phyloP scores from a whole-genome alignment of 1,140 invertebrate species.

The Lanistes nyassanus region DNA sequence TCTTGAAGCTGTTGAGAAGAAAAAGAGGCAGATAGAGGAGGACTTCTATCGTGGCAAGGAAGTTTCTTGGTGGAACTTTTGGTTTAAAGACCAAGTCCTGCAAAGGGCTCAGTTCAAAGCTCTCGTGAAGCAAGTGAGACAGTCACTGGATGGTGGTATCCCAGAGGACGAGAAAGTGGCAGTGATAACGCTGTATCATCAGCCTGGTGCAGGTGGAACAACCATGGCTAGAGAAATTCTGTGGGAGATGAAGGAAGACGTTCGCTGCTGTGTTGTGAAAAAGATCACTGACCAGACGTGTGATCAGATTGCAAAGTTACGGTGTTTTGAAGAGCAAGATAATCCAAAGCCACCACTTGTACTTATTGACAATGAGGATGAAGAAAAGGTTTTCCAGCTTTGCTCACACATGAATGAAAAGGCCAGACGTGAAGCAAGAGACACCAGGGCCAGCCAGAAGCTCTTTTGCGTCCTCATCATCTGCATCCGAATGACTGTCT shows the following conservation, averaged over 20 bases:
- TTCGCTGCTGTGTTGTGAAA: slow-evolving; percentile 38
- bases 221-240: slow-evolving; percentile 41
- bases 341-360: slow-evolving; percentile 36
- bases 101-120: slow-evolving; percentile 25
- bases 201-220: slow-evolving; percentile 44
- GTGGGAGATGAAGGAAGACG: slow-evolving; percentile 38
- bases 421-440: slow-evolving; percentile 25
- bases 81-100: slow-evolving; percentile 38
- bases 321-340: slow-evolving; percentile 29
- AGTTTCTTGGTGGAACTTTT: slow-evolving; percentile 46
- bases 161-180: slow-evolving; percentile 34
- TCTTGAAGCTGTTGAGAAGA: slow-evolving; percentile 8
- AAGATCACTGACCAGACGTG: slow-evolving; percentile 38
- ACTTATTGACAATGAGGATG: slow-evolving; percentile 45
- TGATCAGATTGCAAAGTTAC: slow-evolving; percentile 38
- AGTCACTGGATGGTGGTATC: slow-evolving; percentile 29
- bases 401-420: slow-evolving; percentile 31
- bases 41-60: slow-evolving; percentile 38
- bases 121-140: slow-evolving; percentile 27
- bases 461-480: slow-evolving; percentile 38
- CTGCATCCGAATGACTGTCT: slow-evolving; percentile 22
- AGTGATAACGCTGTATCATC: slow-evolving; percentile 35
- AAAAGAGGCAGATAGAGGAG: slow-evolving; percentile 26
- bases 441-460: slow-evolving; percentile 6
- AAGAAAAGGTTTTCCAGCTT: slow-evolving; percentile 39